Evolutionary conservation across 1,140 invertebrate species (phyloP), one percentile per base, ranked within the genome.

Genomic region (Bombus pyrosoma): DNA sequence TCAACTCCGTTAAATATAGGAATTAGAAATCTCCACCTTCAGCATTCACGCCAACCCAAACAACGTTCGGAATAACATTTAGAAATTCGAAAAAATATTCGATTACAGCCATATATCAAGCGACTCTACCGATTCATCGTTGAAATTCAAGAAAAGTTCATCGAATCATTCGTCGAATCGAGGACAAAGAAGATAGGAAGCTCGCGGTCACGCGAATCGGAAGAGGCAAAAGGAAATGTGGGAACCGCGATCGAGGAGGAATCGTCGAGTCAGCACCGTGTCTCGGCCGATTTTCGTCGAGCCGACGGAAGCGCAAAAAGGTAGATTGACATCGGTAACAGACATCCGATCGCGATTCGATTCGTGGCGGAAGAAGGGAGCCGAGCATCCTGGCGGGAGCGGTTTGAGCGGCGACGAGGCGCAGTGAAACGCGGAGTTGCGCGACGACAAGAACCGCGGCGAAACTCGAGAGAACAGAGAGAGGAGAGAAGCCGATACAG

Each of bases 401-500:
- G 79, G 32, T 79, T 73, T 68, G n/a, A 83, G 59, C 86, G 57
- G 53, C 28, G 72, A 53, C 74, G 85, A 78, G 66, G 72, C 66
- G 53, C 53, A 28, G 75, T 41, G 86, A 84, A 68, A 87, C 86
- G 71, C 76, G 71, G 34, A 75, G 76, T 90, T 53, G 79, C 76
- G 83, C 73, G 83, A 81, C 86, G 82, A 81, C 81, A 88, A 88
- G 88, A 90, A 90, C 74, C 28, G 59, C 80, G 53, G n/a, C 53
- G 72, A n/a, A 28, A 25, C n/a, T 15, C 59, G 22, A 69, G 85
- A 89, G 83, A 59, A 59, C 62, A 32, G 77, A 78, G 37, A n/a
- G 83, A 41, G 75, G 64, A 85, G 71, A 83, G 86, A 75, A 72
- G 53, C 64, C 86, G 82, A 89, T 82, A 87, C 86, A 37, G 83